These are phyloP conservation scores for Ypsolopha scabrella DNA, from an alignment of 2,888 invertebrate species.

Conservation along the genomic window DNA sequence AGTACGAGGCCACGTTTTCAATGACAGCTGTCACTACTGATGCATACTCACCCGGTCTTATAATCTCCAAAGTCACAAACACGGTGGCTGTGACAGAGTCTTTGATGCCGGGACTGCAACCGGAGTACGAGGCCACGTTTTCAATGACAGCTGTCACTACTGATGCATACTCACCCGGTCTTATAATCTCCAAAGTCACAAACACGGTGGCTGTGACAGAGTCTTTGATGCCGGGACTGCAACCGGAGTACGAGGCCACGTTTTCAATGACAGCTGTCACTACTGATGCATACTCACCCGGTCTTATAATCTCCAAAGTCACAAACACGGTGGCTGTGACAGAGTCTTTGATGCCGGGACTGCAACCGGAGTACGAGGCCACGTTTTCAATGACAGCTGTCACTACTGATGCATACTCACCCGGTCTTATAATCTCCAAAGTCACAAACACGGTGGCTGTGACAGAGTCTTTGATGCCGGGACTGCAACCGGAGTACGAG, in stretches of 20 bases:
- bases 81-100: too few relatives aligned
- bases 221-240: slow-evolving; percentile 96
- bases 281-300: slow-evolving; percentile 81
- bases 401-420: slow-evolving; percentile 85
- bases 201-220: slow-evolving; percentile 97
- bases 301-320: too few relatives aligned
- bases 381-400: slow-evolving; percentile 98
- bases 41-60: slow-evolving; percentile 98
- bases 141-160: slow-evolving; percentile 96
- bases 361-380: slow-evolving; percentile 97
- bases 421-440: too few relatives aligned
- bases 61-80: too few relatives aligned
- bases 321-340: too few relatives aligned
- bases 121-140: slow-evolving; percentile 97
- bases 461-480: slow-evolving; percentile 96
- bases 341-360: too few relatives aligned
- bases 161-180: slow-evolving; percentile 94
- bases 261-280: slow-evolving; percentile 98
- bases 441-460: too few relatives aligned
- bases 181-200: slow-evolving; percentile 97
- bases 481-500: slow-evolving; percentile 96
- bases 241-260: slow-evolving; percentile 97
- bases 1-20: slow-evolving; percentile 96
- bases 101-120: too few relatives aligned
- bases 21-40: slow-evolving; percentile 97